Conservation (phyloP, 2,797 vertebrate species). For the Ceryle rudis region DNA sequence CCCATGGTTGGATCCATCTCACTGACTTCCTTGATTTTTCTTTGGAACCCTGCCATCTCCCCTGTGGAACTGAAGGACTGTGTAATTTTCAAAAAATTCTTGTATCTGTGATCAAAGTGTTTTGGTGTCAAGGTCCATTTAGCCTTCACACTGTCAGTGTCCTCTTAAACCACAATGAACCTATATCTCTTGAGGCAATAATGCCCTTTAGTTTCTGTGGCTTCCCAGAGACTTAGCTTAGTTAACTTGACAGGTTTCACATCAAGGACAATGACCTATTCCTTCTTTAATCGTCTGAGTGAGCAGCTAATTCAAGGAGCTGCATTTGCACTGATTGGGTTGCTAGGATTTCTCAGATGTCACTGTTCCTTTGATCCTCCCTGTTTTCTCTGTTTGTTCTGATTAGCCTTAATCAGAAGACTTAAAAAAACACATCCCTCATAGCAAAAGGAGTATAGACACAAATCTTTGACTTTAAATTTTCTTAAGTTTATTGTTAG, state of each 20-base stretch:
- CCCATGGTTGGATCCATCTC: neutral
- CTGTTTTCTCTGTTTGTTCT: neutral
- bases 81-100: neutral
- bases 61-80: fast-evolving
- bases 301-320: neutral
- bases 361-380: neutral
- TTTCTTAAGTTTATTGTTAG: neutral
- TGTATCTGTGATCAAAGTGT: neutral
- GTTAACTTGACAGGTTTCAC: neutral
- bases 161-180: neutral
- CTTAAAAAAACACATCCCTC: neutral
- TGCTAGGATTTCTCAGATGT: neutral
- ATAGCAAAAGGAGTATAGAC: neutral
- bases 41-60: neutral
- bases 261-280: neutral
- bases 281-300: neutral
- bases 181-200: neutral
- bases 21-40: fast-evolving
- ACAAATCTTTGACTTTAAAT: neutral
- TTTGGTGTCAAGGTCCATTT: neutral
- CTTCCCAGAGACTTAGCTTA: neutral
- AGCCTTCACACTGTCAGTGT: neutral
- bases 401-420: neutral
- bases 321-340: neutral
- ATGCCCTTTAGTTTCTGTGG: neutral